Conservation (phyloP, 2,113 vertebrate species). For the Apaloderma vittatum region DNA sequence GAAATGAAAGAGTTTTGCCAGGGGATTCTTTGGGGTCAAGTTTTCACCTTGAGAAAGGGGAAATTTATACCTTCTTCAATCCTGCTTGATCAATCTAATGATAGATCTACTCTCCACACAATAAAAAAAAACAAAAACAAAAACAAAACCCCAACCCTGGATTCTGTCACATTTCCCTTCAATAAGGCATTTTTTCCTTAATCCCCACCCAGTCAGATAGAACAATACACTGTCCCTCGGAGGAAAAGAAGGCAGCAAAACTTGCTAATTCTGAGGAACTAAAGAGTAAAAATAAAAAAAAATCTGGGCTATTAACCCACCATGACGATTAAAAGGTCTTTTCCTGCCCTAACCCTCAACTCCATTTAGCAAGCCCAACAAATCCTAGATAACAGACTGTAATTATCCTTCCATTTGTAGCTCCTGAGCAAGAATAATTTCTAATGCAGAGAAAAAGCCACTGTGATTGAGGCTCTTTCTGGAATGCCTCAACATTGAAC, state of each 20-base stretch:
- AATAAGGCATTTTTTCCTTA: background rate
- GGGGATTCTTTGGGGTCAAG: background rate
- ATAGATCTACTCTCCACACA: background rate
- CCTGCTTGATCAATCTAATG: background rate
- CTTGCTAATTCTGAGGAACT: background rate
- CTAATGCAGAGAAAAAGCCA: background rate
- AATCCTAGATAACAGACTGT: background rate
- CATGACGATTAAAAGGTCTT: slow-evolving; percentile 14
- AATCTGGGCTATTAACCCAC: background rate
- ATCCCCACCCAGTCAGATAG: background rate
- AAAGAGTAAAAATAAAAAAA: background rate
- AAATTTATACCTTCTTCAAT: background rate
- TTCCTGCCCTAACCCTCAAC: background rate
- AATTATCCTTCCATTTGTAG: slow-evolving; percentile 47
- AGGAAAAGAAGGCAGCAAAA: background rate
- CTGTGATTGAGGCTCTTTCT: background rate
- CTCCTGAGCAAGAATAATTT: background rate
- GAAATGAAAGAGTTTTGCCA: background rate
- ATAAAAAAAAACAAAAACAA: too few relatives aligned
- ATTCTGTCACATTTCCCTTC: background rate
- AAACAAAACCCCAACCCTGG: too few relatives aligned
- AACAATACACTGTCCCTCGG: background rate
- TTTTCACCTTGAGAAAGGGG: background rate
- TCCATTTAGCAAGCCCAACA: slow-evolving; percentile 19
- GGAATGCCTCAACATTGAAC: background rate